These are phyloP conservation scores for Hirundichthys speculiger DNA, from an alignment of 2,113 vertebrate species.

Conservation along the genomic window DNA sequence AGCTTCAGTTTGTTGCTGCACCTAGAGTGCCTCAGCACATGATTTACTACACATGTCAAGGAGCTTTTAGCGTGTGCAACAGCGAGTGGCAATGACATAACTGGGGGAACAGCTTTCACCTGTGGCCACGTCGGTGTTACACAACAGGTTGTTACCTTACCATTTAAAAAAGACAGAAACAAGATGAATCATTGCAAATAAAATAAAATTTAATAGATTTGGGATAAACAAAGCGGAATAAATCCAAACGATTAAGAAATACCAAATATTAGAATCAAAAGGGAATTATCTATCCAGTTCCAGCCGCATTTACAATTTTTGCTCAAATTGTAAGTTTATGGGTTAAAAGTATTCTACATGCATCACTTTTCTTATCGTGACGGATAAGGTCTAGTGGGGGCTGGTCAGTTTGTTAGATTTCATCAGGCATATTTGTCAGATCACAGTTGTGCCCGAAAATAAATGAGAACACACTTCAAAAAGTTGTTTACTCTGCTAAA, in stretches of 20 bases:
- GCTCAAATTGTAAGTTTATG: no score
- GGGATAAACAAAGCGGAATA: no score
- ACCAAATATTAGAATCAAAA: no score
- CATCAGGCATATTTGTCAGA: not conserved
- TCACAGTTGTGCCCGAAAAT: not conserved
- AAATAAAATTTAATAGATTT: no score
- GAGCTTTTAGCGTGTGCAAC: not conserved
- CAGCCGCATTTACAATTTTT: no score
- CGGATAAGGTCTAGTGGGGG: no score
- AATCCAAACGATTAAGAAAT: no score
- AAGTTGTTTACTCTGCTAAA: not conserved
- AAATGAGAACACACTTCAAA: not conserved
- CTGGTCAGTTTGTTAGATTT: not conserved
- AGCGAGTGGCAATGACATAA: constrained; percentile 14
- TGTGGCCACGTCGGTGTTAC: not conserved
- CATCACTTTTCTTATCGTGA: no score
- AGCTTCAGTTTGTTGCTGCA: not conserved
- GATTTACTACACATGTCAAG: not conserved
- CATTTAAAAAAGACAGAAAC: not conserved
- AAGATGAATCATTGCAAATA: not conserved
- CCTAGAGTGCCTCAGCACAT: not conserved
- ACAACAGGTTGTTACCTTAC: not conserved
- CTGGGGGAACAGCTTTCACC: not conserved
- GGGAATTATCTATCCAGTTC: no score
- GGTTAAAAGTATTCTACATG: no score